Percentiles rank a stretch among this genome's conserved stretches.
phyloP scores from a whole-genome alignment of 37 sponge, comb jelly and placozoan species.

The Aplysina aerophoba region DNA sequence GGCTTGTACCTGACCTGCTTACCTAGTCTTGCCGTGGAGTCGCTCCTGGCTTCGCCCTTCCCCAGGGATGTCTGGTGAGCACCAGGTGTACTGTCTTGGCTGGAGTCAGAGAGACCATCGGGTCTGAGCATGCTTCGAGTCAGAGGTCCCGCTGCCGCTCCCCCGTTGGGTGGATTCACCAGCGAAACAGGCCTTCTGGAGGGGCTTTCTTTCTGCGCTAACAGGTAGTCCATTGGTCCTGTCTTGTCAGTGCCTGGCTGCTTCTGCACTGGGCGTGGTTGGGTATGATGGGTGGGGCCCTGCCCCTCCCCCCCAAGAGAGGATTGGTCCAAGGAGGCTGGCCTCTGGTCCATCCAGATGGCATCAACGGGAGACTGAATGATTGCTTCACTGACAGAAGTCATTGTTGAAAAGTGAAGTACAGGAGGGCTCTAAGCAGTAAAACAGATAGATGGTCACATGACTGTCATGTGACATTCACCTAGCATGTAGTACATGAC shows the following conservation, averaged over 20 bases:
- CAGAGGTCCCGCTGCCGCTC: too few species aligned
- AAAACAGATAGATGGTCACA: background rate
- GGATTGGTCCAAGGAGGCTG: background rate
- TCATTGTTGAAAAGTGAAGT: conserved; percentile 50
- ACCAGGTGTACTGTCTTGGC: conserved; percentile 12
- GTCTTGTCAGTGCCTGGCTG: background rate
- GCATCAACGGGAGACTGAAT: conserved; percentile 59
- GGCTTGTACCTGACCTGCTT: background rate
- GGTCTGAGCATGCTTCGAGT: conserved; percentile 12
- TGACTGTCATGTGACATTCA: too few species aligned
- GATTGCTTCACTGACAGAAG: conserved; percentile 48
- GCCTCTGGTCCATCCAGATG: background rate
- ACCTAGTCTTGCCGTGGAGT: background rate
- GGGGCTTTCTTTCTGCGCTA: too few species aligned
- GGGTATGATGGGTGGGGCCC: background rate
- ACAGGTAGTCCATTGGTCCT: background rate
- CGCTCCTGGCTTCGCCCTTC: background rate
- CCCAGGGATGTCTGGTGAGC: background rate
- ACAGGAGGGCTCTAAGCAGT: conserved; percentile 46
- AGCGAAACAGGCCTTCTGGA: too few species aligned
- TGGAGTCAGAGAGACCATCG: conserved; percentile 26
- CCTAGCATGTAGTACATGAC: too few species aligned
- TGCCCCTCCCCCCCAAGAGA: too few species aligned
- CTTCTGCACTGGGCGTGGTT: background rate
- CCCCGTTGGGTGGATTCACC: background rate